phyloP scores from a whole-genome alignment of 2,888 invertebrate species.

The Kryphioiulus occultus region DNA sequence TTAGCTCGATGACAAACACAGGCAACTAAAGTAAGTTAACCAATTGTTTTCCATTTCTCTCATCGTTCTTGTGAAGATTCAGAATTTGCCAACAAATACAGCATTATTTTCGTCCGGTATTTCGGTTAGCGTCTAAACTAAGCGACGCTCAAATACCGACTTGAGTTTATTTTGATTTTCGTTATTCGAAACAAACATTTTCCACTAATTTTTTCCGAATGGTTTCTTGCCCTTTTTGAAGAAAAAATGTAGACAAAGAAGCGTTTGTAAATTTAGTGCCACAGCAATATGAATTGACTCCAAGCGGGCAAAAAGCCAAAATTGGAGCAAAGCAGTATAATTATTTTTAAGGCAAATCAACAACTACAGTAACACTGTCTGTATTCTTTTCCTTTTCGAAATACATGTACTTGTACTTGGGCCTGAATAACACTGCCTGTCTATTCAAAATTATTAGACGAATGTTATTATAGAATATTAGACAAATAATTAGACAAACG shows the following conservation, averaged over 20 bases:
- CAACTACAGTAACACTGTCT: background rate
- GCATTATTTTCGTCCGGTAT: constrained; percentile 6
- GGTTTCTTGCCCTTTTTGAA: background rate
- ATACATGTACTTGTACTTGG: no score
- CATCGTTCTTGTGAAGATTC: background rate
- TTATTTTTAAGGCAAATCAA: constrained; percentile 13
- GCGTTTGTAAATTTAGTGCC: background rate
- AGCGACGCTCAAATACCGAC: background rate
- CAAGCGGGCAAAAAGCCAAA: constrained; percentile 16
- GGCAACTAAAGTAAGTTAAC: background rate
- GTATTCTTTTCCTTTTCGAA: background rate
- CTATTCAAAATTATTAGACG: no score
- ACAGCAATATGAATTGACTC: background rate
- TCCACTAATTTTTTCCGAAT: background rate
- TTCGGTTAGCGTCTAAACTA: background rate
- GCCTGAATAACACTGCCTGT: background rate
- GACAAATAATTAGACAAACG: no score
- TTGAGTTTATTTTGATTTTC: background rate
- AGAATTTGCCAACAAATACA: background rate
- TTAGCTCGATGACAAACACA: background rate
- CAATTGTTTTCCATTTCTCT: background rate
- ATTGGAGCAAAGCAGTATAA: constrained; percentile 20
- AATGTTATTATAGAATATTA: no score
- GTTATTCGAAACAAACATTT: background rate
- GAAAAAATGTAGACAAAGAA: background rate